A percentile compares a stretch with the other conserved stretches of the same genome.
Conservation (phyloP, 2,888 invertebrate species). For the Penaeus monodon region DNA sequence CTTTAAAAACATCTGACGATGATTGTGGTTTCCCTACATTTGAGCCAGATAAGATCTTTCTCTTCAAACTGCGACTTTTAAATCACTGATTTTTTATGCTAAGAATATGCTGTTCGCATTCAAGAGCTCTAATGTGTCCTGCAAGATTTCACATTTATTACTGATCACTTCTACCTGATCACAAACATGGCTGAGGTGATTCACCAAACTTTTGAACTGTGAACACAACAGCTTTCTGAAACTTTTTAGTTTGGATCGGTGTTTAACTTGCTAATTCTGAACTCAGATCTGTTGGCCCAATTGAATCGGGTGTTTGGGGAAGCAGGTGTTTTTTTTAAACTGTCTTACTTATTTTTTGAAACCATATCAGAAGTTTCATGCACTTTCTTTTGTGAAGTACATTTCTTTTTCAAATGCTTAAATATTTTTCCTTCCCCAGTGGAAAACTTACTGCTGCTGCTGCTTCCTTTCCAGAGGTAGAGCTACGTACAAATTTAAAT, state of each 20-base stretch:
- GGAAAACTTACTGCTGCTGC: background rate
- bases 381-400: too few relatives aligned
- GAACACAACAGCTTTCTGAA: slow-evolving; percentile 35
- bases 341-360: too few relatives aligned
- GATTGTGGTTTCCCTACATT: background rate
- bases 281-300: background rate
- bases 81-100: slow-evolving; percentile 14
- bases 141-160: slow-evolving; percentile 16
- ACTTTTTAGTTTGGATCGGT: background rate
- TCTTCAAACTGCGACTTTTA: slow-evolving; percentile 17
- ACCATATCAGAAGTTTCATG: too few relatives aligned
- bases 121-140: slow-evolving; percentile 21
- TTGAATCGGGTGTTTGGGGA: background rate
- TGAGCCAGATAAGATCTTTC: background rate
- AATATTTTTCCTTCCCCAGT: background rate
- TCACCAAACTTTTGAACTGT: slow-evolving; percentile 35
- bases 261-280: slow-evolving; percentile 1
- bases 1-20: background rate
- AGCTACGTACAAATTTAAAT: slow-evolving; percentile 24
- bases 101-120: slow-evolving; percentile 33
- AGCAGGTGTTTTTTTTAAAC: too few relatives aligned
- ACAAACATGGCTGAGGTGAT: slow-evolving; percentile 30
- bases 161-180: slow-evolving; percentile 32
- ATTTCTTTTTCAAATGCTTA: too few relatives aligned
- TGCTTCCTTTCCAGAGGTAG: slow-evolving; percentile 31